Percentiles rank a stretch among this genome's conserved stretches.
Evolutionary conservation across 2,797 vertebrate genomes (phyloP).

Genomic region (Pipistrellus pipistrellus): DNA sequence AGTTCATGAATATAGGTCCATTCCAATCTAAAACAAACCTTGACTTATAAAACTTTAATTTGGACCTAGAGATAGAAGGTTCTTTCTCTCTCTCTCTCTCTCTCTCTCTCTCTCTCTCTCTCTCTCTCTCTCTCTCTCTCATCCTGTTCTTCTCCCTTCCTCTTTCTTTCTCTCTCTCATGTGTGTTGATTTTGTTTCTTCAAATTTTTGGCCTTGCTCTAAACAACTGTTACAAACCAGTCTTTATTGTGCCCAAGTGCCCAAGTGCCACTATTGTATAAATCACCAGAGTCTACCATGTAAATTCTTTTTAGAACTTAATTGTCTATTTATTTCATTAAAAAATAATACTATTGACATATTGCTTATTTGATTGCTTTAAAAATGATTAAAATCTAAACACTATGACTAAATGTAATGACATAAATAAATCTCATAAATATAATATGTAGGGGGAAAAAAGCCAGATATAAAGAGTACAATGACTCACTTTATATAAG

Average conservation of each 20-base stretch:
- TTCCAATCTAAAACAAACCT: neutral
- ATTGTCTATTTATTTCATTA: neutral
- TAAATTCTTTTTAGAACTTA: neutral
- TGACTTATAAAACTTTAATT: neutral
- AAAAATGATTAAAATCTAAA: neutral
- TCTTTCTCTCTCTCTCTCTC: neutral
- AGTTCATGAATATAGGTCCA: neutral
- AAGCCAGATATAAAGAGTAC: slow-evolving; percentile 51
- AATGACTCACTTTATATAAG: slow-evolving; percentile 21
- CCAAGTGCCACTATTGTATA: slow-evolving; percentile 67
- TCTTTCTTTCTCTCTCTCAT: neutral
- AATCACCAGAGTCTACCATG: neutral
- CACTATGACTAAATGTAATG: slow-evolving; percentile 1
- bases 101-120: neutral
- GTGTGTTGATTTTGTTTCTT: neutral
- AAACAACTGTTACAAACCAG: neutral
- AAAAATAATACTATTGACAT: neutral
- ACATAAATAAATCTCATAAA: slow-evolving; percentile 48
- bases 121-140: no score
- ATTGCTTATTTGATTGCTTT: neutral
- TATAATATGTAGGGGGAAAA: slow-evolving; percentile 61
- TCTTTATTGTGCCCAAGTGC: neutral
- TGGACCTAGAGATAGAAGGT: fast-evolving
- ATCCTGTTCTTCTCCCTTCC: no score
- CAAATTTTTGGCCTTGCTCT: neutral